A percentile compares a stretch with the other conserved stretches of the same genome.
Conservation (phyloP, 2,888 invertebrate genomes). For the Meteorus colon region DNA sequence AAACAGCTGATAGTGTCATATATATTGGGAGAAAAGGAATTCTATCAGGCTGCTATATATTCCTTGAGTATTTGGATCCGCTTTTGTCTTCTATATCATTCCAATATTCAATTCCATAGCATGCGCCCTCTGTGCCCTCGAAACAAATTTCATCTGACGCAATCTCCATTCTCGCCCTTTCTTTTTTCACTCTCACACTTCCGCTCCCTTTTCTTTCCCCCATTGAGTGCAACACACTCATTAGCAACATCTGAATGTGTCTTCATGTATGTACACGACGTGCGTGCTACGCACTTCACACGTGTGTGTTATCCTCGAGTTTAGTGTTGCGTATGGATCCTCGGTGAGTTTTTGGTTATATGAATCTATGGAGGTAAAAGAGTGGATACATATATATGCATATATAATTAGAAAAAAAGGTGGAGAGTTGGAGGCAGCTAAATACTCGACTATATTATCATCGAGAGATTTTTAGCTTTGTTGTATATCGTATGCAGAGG, state of each 20-base stretch:
- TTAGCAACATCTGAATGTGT: slow-evolving; percentile 54
- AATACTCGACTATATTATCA: no score
- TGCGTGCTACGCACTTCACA: slow-evolving; percentile 10
- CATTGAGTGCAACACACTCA: slow-evolving; percentile 21
- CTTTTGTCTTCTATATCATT: slow-evolving; percentile 15
- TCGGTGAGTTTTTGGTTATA: slow-evolving; percentile 37
- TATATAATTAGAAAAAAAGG: no score
- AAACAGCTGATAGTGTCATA: slow-evolving; percentile 67
- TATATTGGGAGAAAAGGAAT: slow-evolving; percentile 61
- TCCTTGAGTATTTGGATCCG: slow-evolving; percentile 51
- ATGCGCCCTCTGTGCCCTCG: background rate
- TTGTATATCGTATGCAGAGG: no score
- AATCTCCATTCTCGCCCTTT: slow-evolving; percentile 15
- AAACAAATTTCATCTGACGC: slow-evolving; percentile 2
- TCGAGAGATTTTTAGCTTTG: no score
- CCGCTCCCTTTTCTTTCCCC: slow-evolving; percentile 38
- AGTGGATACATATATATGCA: no score
- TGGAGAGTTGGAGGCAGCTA: no score
- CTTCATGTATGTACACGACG: slow-evolving; percentile 7
- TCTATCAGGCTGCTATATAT: slow-evolving; percentile 61
- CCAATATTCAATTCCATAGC: slow-evolving; percentile 23
- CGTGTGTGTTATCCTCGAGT: slow-evolving; percentile 20
- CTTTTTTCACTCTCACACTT: slow-evolving; percentile 12
- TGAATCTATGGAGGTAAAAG: no score
- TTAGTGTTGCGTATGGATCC: slow-evolving; percentile 36